Base-by-base conservation (phyloP, 2,888 invertebrate species). In the Oscheius onirici region DNA sequence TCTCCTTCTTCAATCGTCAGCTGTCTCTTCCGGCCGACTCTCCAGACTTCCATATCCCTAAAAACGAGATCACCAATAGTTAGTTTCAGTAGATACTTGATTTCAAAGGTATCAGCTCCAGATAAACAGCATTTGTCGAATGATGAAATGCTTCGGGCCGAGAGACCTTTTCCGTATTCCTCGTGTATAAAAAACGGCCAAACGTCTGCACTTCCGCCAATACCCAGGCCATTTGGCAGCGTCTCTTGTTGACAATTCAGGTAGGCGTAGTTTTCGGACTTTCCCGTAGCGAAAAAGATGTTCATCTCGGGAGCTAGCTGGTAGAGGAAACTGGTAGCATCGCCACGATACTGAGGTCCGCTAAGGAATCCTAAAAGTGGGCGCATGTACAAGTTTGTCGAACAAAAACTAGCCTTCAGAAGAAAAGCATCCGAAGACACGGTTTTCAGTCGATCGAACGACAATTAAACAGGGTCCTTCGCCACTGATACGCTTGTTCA, bases 211-310 rank as follows among this genome's bases (percentile, higher is more conserved):
- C 46, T 20, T 22, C 83, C 83, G 15, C 77, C 79, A 17, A 83
- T 77, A 65, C 83, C 83, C 80, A 96, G 88, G 75, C 96, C 96
- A 89, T 97, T 97, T 0, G 95, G 95, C 91, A 97, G 90, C 0
- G 95, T 95, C 89, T 95, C 93, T 79, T 95, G 95, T 83, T 94
- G 93, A 73, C 93, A 90, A 89, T 96, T 96, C 77, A 97, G 91
- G 88, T 97, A 97, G 90, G 94, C 94, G 88, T 92, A 97, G 88
- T 96, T 94, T 75, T 93, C 91, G 88, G 96, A 95, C 88, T 93
- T 94, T 0, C 92, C 92, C 0, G 94, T 93, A 0, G 94, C 90
- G 0, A 91, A 90, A 88, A 93, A 95, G 1, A 93, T 90, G 43
- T 93, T 52, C 89, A 94, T 93, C 69, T 91, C 91, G 0, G 96